These are phyloP conservation scores for Apodemus agrarius DNA, from an alignment of 2,797 vertebrate species.

Conservation along the genomic window DNA sequence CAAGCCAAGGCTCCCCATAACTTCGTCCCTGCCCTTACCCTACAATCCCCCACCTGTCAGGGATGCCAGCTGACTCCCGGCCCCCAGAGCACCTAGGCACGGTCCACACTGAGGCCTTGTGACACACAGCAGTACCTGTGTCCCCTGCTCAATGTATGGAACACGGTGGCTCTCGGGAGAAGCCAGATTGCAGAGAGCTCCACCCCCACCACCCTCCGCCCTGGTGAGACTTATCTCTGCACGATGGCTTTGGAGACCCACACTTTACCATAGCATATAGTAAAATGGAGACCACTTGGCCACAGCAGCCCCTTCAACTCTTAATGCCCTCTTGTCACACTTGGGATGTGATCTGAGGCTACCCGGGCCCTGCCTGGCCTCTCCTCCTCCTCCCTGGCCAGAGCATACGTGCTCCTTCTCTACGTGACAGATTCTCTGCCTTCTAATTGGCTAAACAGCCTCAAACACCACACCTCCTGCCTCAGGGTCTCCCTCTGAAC, in stretches of 20 bases:
- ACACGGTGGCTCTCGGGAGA: neutral
- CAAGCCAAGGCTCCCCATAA: neutral
- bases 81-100: neutral
- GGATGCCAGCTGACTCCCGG: neutral
- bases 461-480: neutral
- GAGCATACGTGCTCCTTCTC: neutral
- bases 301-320: too few species aligned
- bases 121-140: neutral
- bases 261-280: neutral
- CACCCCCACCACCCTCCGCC: neutral
- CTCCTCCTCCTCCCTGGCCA: neutral
- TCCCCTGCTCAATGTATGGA: neutral
- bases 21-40: neutral
- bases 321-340: neutral
- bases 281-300: neutral
- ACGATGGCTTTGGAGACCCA: neutral
- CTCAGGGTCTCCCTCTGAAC: neutral
- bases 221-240: neutral
- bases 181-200: neutral
- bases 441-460: neutral
- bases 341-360: neutral
- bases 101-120: neutral
- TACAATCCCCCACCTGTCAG: neutral
- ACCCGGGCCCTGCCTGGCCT: neutral
- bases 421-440: neutral